A percentile compares a stretch with the other conserved stretches of the same genome.
Conservation (phyloP, 2,888 invertebrate species). For the Colletes collaris region DNA sequence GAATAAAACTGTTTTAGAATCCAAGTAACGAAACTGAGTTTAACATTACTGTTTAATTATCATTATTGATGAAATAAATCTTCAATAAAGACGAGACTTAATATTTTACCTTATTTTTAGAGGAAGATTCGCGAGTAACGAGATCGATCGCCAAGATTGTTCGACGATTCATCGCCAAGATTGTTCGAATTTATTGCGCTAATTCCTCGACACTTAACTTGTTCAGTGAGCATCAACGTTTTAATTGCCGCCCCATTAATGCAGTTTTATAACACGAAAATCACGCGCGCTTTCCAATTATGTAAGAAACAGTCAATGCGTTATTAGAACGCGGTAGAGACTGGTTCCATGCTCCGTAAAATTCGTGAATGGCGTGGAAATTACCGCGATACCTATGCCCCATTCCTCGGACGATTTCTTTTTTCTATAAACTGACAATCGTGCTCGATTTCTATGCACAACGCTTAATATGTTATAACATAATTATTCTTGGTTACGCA, state of each 20-base stretch:
- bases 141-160: neutral
- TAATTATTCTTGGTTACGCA: too few relatives aligned
- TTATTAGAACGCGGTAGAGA: constrained; percentile 72
- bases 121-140: too few relatives aligned
- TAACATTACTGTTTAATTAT: too few relatives aligned
- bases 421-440: constrained; percentile 63
- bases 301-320: constrained; percentile 75
- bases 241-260: constrained; percentile 78
- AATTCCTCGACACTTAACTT: constrained; percentile 45
- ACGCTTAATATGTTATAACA: neutral
- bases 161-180: constrained; percentile 27
- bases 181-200: constrained; percentile 34
- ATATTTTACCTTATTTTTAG: too few relatives aligned
- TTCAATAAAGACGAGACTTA: too few relatives aligned
- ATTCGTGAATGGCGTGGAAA: constrained; percentile 69
- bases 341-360: constrained; percentile 73
- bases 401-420: constrained; percentile 59
- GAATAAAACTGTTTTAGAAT: too few relatives aligned
- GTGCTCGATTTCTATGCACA: constrained; percentile 20
- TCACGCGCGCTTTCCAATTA: constrained; percentile 80
- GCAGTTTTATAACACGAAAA: constrained; percentile 77
- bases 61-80: too few relatives aligned
- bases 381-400: constrained; percentile 33
- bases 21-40: too few relatives aligned
- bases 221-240: constrained; percentile 74